Percentiles rank a stretch among this genome's conserved stretches.
Evolutionary conservation across 2,113 vertebrate genomes (phyloP).

Genomic region (Prunella himalayana): DNA sequence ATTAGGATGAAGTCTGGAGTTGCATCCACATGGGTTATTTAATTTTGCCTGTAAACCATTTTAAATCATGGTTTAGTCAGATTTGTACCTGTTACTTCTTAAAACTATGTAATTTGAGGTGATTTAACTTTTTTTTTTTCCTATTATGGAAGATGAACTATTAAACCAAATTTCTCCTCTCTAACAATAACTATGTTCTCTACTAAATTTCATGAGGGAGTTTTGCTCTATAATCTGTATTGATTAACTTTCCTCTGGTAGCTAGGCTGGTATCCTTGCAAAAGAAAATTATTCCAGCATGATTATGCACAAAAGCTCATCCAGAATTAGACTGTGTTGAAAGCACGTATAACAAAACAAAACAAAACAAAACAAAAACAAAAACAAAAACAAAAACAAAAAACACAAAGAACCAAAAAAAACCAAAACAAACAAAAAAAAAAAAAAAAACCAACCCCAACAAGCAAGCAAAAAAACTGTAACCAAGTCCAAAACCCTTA

Average conservation of each 20-base stretch:
- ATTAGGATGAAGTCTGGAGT: not conserved
- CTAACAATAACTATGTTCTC: not conserved
- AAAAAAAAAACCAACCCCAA: accelerated
- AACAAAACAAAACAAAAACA: too few species aligned
- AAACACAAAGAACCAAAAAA: not conserved
- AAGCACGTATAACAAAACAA: not conserved
- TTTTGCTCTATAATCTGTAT: not conserved
- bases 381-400: too few species aligned
- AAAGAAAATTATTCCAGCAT: not conserved
- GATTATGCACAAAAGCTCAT: not conserved
- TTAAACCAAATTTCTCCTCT: not conserved
- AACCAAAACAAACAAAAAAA: too few species aligned
- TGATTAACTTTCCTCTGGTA: not conserved
- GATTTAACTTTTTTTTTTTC: not conserved
- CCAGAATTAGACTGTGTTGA: not conserved
- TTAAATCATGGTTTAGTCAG: not conserved
- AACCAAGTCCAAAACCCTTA: accelerated
- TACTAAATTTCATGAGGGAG: not conserved
- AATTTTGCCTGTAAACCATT: not conserved
- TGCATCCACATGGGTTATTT: not conserved
- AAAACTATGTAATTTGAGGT: not conserved
- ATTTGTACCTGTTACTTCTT: not conserved
- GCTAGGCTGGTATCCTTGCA: not conserved
- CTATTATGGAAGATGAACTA: not conserved
- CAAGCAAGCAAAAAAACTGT: too few species aligned